Percentiles rank a stretch among this genome's conserved stretches.
These are phyloP conservation scores for Monarcha castaneiventris DNA, from an alignment of 2,113 vertebrate species.

Conservation along the genomic window DNA sequence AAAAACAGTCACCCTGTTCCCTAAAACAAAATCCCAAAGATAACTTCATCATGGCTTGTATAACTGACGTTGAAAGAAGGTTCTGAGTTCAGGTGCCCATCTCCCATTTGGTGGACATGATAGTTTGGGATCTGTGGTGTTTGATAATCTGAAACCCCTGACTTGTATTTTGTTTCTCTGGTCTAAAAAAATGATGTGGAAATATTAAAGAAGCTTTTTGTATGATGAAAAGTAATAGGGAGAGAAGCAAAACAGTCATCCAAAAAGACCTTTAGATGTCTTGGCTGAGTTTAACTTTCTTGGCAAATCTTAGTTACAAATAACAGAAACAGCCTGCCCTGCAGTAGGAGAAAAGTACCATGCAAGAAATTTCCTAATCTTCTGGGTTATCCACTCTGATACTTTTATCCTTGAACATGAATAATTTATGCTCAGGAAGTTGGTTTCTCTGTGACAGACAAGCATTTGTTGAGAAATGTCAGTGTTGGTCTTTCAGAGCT, in stretches of 20 bases:
- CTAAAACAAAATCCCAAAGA: background rate
- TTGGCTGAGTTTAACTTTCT: background rate
- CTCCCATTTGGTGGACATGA: background rate
- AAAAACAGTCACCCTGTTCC: background rate
- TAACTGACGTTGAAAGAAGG: background rate
- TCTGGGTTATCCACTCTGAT: background rate
- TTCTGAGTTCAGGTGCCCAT: background rate
- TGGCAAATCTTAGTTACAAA: background rate
- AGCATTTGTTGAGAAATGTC: constrained; percentile 5
- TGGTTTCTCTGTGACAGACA: constrained; percentile 2
- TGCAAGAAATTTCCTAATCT: constrained; percentile 10
- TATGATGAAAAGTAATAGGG: background rate
- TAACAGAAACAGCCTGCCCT: background rate
- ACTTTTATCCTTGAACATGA: constrained; percentile 34
- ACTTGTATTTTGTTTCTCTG: background rate
- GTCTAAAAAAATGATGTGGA: background rate
- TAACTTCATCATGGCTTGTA: background rate
- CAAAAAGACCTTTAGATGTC: background rate
- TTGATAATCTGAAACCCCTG: background rate
- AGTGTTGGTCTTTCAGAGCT: background rate
- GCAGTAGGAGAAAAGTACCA: background rate
- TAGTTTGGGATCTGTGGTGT: background rate
- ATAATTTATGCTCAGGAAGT: constrained; percentile 43
- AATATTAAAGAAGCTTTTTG: background rate
- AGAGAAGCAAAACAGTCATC: background rate